Conservation (phyloP, 2,113 vertebrate species). For the Pheucticus melanocephalus region DNA sequence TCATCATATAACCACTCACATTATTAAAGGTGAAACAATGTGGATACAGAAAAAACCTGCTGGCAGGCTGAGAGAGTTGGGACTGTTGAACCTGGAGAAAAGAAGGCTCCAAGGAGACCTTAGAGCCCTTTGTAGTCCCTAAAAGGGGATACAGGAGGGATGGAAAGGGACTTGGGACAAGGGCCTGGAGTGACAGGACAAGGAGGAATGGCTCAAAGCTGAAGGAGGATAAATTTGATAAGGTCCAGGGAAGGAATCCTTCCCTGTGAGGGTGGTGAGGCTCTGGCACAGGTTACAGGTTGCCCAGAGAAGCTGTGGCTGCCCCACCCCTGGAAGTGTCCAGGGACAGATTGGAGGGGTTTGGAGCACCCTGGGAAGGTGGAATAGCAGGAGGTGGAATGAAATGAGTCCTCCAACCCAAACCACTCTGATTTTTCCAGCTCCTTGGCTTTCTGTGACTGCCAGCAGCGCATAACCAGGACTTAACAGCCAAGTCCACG, state of each 20-base stretch:
- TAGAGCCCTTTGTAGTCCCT: neutral
- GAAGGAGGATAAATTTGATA: neutral
- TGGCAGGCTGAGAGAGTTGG: neutral
- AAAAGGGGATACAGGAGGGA: neutral
- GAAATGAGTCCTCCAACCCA: neutral
- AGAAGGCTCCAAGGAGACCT: neutral
- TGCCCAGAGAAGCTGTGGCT: neutral
- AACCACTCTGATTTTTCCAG: neutral
- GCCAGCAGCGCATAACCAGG: accelerated
- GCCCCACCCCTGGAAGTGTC: neutral
- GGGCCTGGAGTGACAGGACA: neutral
- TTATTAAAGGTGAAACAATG: neutral
- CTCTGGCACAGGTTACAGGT: accelerated
- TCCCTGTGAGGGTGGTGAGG: neutral
- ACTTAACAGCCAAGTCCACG: neutral
- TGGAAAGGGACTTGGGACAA: neutral
- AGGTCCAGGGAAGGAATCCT: neutral
- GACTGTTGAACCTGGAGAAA: neutral
- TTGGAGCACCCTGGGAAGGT: neutral
- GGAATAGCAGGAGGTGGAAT: neutral
- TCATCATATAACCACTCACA: neutral
- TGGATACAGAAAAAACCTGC: neutral
- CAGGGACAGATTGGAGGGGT: accelerated
- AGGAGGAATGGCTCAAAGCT: neutral
- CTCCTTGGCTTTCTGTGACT: neutral